Conservation (phyloP, 2,113 vertebrate species). For the Octodon degus region DNA sequence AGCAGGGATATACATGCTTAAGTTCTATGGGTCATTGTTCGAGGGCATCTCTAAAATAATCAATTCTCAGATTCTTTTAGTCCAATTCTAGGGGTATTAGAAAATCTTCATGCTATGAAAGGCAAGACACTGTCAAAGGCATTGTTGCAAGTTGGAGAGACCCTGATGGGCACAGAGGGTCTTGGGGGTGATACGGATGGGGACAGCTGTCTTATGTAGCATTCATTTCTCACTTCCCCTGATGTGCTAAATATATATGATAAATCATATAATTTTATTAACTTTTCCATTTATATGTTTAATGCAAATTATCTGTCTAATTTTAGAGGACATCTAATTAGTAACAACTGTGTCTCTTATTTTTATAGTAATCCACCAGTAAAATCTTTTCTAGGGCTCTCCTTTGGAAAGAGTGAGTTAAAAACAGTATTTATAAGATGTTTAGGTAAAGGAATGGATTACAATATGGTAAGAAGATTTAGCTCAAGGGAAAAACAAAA, state of each 20-base stretch:
- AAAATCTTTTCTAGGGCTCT: neutral
- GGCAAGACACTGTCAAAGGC: no score
- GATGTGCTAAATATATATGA: neutral
- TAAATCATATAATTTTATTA: neutral
- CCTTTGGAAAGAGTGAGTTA: neutral
- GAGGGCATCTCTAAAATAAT: neutral
- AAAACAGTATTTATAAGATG: neutral
- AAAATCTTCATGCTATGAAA: neutral
- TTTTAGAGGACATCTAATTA: neutral
- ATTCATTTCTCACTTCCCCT: neutral
- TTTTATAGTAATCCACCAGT: neutral
- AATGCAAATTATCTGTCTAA: constrained; percentile 48
- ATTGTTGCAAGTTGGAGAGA: neutral
- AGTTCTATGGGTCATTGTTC: neutral
- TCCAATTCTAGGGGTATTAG: neutral
- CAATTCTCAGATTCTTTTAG: neutral
- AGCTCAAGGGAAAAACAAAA: neutral
- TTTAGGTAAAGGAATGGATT: neutral
- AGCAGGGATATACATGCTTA: neutral
- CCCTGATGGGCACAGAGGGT: neutral
- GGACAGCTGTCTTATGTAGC: neutral
- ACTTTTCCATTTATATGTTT: constrained; percentile 48
- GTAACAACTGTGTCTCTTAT: neutral
- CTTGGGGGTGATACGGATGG: neutral
- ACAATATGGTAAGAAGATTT: neutral